Conservation (phyloP, 2,888 invertebrate genomes). For the Cybosia mesomella region DNA sequence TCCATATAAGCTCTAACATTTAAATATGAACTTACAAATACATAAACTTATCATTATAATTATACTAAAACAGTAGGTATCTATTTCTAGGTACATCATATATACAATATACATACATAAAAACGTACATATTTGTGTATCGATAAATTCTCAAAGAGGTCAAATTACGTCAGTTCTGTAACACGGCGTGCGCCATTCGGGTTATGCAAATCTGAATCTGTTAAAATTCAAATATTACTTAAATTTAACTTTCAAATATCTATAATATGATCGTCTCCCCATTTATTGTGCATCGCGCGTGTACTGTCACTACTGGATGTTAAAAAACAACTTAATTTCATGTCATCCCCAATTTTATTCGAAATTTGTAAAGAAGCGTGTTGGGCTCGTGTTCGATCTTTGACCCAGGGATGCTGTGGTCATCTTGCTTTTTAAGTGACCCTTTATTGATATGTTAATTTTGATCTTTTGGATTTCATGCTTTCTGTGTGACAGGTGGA, state of each 20-base stretch:
- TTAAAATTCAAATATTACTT: conserved; percentile 40
- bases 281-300: conserved; percentile 50
- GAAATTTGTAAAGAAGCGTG: conserved; percentile 55
- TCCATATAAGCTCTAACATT: no score
- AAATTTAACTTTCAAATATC: conserved; percentile 50
- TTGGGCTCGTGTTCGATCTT: conserved; percentile 51
- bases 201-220: conserved; percentile 47
- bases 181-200: conserved; percentile 35
- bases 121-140: conserved; percentile 18
- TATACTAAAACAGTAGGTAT: no score
- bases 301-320: conserved; percentile 50
- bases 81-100: no score
- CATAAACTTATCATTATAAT: no score
- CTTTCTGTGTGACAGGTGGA: conserved; percentile 19
- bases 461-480: conserved; percentile 36
- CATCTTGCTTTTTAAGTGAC: conserved; percentile 46
- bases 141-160: conserved; percentile 23
- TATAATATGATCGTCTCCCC: conserved; percentile 49
- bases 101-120: no score
- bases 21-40: no score
- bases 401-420: conserved; percentile 55
- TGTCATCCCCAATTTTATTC: conserved; percentile 50
- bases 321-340: conserved; percentile 53
- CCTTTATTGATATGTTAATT: conserved; percentile 49
- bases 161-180: conserved; percentile 9